These are phyloP conservation scores for Scaptodrosophila latifasciaeformis DNA, from an alignment of 2,888 invertebrate genomes.

Conservation along the genomic window DNA sequence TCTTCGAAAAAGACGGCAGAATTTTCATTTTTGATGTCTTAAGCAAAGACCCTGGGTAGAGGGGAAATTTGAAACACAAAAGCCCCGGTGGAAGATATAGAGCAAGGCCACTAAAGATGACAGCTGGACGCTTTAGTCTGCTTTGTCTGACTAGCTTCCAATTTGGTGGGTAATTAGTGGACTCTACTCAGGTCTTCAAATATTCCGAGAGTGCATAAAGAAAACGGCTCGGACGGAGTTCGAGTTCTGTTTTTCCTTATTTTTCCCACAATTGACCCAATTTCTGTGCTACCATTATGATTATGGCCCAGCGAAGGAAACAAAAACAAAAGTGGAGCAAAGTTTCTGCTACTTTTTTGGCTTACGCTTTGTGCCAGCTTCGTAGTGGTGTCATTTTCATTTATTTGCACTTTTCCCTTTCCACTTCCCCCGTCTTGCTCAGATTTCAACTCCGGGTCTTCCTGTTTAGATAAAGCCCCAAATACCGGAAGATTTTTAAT, in stretches of 20 bases:
- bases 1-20: no score
- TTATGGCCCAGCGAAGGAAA: conserved; percentile 15
- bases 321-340: conserved; percentile 31
- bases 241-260: neutral
- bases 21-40: conserved; percentile 34
- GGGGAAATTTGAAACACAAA: no score
- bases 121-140: neutral
- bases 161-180: conserved; percentile 27
- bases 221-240: no score
- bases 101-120: no score
- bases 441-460: conserved; percentile 30
- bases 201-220: no score
- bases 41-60: no score
- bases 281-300: conserved; percentile 51
- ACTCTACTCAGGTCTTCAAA: no score
- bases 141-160: conserved; percentile 9
- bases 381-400: conserved; percentile 13
- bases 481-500: conserved; percentile 65
- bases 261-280: conserved; percentile 36
- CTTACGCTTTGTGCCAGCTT: conserved; percentile 49
- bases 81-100: no score
- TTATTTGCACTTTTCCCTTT: conserved; percentile 17
- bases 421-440: conserved; percentile 7
- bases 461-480: conserved; percentile 59
- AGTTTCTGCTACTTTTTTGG: no score